phyloP scores from a whole-genome alignment of 2,113 vertebrate species.

The Macquaria australasica region DNA sequence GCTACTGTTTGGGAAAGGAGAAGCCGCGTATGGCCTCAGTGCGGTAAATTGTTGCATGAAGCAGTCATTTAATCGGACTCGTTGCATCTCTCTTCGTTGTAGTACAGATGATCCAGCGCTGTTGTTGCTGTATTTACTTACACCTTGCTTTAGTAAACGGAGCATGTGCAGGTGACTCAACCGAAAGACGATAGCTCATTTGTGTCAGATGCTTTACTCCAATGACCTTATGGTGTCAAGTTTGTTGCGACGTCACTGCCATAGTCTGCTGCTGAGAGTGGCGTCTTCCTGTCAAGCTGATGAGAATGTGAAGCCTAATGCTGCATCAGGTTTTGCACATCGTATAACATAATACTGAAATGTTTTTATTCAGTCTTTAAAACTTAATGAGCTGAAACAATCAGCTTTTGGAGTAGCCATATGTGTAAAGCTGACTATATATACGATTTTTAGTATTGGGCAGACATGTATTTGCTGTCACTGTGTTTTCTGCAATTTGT shows the following conservation, averaged over 20 bases:
- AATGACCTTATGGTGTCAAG: constrained; percentile 67
- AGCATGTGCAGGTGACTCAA: constrained; percentile 40
- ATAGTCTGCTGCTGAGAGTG: constrained; percentile 21
- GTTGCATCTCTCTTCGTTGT: background rate
- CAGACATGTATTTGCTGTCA: background rate
- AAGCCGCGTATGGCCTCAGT: constrained; percentile 6
- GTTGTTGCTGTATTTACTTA: constrained; percentile 12
- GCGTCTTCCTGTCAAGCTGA: background rate
- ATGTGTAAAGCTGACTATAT: background rate
- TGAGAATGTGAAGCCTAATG: background rate
- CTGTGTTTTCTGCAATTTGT: constrained; percentile 17
- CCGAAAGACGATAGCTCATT: constrained; percentile 35
- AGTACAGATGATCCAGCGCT: background rate
- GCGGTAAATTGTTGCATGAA: constrained; percentile 50
- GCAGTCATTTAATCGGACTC: background rate
- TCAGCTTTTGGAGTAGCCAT: background rate
- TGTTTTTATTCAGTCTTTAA: background rate
- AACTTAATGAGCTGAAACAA: background rate
- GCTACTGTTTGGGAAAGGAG: background rate
- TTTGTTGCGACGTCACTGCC: constrained; percentile 68
- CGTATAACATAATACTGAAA: background rate
- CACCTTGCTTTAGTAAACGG: constrained; percentile 9
- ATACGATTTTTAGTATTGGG: background rate
- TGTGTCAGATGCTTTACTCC: constrained; percentile 29
- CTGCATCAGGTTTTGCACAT: background rate